Percentiles rank a stretch among this genome's conserved stretches.
Evolutionary conservation across 2,797 vertebrate species (phyloP).

Genomic region (Takifugu rubripes): DNA sequence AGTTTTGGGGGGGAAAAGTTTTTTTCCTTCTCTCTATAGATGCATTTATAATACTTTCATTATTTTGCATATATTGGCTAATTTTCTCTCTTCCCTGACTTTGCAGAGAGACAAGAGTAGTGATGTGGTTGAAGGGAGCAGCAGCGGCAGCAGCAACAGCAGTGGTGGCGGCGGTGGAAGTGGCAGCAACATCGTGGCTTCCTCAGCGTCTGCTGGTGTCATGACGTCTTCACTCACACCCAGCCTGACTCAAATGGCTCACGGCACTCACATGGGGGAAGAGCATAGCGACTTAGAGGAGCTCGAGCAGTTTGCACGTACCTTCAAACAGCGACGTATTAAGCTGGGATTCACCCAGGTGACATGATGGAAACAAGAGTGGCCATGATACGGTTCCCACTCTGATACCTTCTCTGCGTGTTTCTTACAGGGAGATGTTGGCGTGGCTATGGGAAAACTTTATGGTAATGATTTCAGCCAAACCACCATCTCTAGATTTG

Average conservation of each 20-base stretch:
- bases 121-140: slow-evolving; percentile 24
- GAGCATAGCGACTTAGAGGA: slow-evolving; percentile 91
- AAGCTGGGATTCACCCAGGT: slow-evolving; percentile 94
- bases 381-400: too few relatives aligned
- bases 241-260: slow-evolving; percentile 55
- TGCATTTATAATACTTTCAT: not conserved
- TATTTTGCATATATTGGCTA: not conserved
- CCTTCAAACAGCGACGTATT: slow-evolving; percentile 90
- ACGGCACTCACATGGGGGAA: slow-evolving; percentile 68
- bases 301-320: slow-evolving; percentile 89
- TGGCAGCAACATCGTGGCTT: slow-evolving; percentile 30
- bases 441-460: slow-evolving; percentile 91
- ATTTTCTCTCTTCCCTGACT: slow-evolving; percentile 26
- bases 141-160: slow-evolving; percentile 9
- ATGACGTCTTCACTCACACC: slow-evolving; percentile 60
- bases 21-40: not conserved
- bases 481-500: slow-evolving; percentile 91
- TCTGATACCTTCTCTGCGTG: not conserved
- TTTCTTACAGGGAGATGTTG: slow-evolving; percentile 82
- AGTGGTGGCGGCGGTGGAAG: slow-evolving; percentile 11
- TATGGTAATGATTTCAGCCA: slow-evolving; percentile 94
- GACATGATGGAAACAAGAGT: not conserved
- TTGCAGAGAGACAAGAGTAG: slow-evolving; percentile 74
- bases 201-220: slow-evolving; percentile 59
- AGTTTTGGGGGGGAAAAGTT: not conserved